Evolutionary conservation across 2,888 invertebrate species (phyloP), one percentile per base, ranked within the genome.

Genomic region (Xanthia togata): DNA sequence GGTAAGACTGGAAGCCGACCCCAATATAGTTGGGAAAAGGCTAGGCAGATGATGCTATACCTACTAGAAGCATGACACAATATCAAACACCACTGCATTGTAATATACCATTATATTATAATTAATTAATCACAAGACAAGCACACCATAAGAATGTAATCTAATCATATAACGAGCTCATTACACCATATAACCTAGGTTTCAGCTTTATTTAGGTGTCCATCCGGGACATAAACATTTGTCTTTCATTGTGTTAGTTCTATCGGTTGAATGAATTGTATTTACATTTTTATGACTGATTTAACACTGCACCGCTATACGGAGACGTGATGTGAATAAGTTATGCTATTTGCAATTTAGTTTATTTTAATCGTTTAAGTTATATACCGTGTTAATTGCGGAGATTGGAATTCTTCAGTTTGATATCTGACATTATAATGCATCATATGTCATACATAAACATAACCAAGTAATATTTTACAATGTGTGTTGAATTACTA

Each of bases 201-300:
- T 67, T 38, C 35, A 77, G 31, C 26, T 69, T 41, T 4, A 17
- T 50, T 84, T 78, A 77, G 80, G 81, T 64, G 59, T 47, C 77
- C 83, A 82, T 87, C 83, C 83, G 81, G 78, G 70, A 35, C 57
- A 65, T 60, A 63, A 57, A 47, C 41, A 38, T 59, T 69, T 68
- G 50, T 60, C 47, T 65, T 57, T 53, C 69, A 70, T 35, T 26
- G 55, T 76, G 23, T 64, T 41, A 53, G 57, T 71, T 35, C 38
- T 26, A 47, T 38, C 17, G 44, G 64, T 57, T 55, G 17, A 55
- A 68, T 26, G n/a, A 57, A 85, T 88, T 88, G 88, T 87, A 88
- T 88, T 87, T 72, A 87, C 85, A 87, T 87, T 81, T 83, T 80
- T 76, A 88, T 70, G 76, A 69, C 69, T 74, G 60, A 60, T 76